Evolutionary conservation across 2,888 invertebrate species (phyloP).

Genomic region (Mesoligia furuncula): DNA sequence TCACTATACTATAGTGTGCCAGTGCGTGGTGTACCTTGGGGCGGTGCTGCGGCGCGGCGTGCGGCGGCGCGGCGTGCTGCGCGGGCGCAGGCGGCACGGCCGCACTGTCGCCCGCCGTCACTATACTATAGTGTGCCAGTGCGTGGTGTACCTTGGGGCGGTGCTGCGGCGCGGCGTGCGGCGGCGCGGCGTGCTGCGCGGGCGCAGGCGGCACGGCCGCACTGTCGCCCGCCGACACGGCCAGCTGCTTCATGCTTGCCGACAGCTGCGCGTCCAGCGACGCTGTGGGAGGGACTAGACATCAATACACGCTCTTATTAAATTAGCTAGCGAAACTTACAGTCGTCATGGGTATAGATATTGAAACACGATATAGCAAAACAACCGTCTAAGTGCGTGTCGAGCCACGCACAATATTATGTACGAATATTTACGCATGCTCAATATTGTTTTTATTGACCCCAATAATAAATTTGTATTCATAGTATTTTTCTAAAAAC

Average conservation of each 20-base stretch:
- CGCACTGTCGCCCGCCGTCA: too few relatives aligned
- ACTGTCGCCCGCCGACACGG: slow-evolving; percentile 75
- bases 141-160: slow-evolving; percentile 70
- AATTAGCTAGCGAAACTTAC: neutral
- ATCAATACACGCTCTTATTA: too few relatives aligned
- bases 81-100: too few relatives aligned
- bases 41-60: too few relatives aligned
- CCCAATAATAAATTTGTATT: too few relatives aligned
- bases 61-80: too few relatives aligned
- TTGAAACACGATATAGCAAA: neutral
- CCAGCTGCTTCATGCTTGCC: slow-evolving; percentile 88
- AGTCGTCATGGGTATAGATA: neutral
- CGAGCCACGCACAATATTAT: neutral
- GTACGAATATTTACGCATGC: neutral
- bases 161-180: slow-evolving; percentile 72
- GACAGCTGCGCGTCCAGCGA: slow-evolving; percentile 85
- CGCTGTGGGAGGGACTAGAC: slow-evolving; percentile 51
- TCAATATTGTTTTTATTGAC: neutral
- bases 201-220: slow-evolving; percentile 57
- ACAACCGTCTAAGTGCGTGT: neutral
- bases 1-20: too few relatives aligned
- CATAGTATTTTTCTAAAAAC: too few relatives aligned
- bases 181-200: slow-evolving; percentile 63
- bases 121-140: too few relatives aligned
- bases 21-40: too few relatives aligned